These are phyloP conservation scores for Meiosimyza platycephala DNA, from an alignment of 2,888 invertebrate genomes.

Conservation along the genomic window DNA sequence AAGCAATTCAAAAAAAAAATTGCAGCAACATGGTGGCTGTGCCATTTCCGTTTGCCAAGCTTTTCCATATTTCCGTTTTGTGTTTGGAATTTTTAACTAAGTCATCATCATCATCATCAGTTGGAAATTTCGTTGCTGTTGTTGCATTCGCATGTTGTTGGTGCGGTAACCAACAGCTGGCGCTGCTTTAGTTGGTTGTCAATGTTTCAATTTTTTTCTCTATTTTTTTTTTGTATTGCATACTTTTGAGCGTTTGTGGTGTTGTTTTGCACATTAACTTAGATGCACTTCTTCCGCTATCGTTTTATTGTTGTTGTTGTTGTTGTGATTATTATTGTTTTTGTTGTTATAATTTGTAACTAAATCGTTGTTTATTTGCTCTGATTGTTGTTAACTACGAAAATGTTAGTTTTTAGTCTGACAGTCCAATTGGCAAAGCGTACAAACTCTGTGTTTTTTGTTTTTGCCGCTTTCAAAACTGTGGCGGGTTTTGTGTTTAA, in stretches of 20 bases:
- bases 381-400: constrained; percentile 24
- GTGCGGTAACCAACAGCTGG: constrained; percentile 9
- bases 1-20: constrained; percentile 17
- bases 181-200: constrained; percentile 16
- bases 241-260: constrained; percentile 11
- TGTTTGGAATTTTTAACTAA: constrained; percentile 62
- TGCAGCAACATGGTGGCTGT: constrained; percentile 47
- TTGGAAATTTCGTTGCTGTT: constrained; percentile 11
- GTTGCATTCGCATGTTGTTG: constrained; percentile 29
- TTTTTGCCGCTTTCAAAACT: background rate
- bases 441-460: background rate
- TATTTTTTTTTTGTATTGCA: background rate
- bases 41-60: constrained; percentile 59
- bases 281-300: constrained; percentile 22
- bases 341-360: background rate
- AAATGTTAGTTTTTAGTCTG: constrained; percentile 19
- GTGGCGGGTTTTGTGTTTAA: constrained; percentile 4
- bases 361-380: constrained; percentile 23
- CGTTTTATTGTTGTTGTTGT: constrained; percentile 9
- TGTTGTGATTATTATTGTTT: constrained; percentile 13
- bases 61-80: constrained; percentile 63
- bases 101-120: constrained; percentile 38
- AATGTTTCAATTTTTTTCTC: constrained; percentile 12
- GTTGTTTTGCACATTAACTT: constrained; percentile 29
- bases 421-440: constrained; percentile 21